Conservation (phyloP, 2,888 invertebrate genomes). For the Trachelus stipa region DNA sequence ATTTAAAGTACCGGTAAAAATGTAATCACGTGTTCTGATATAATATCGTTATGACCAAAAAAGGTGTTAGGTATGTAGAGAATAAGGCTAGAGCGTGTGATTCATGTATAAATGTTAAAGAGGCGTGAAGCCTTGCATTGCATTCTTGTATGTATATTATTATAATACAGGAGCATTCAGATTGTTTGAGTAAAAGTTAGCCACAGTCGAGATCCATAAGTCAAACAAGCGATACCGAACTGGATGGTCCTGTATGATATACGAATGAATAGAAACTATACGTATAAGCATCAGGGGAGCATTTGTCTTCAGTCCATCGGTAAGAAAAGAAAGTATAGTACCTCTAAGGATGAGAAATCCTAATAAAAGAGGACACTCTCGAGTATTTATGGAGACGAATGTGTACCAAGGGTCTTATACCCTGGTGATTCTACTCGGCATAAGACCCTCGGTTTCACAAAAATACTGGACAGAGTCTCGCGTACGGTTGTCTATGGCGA, state of each 20-base stretch:
- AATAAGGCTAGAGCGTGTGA: constrained; percentile 52
- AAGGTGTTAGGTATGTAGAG: constrained; percentile 34
- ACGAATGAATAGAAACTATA: constrained; percentile 19
- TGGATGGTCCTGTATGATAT: constrained; percentile 4
- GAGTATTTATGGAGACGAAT: not conserved
- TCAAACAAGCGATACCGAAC: not conserved
- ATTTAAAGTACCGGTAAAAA: constrained; percentile 41
- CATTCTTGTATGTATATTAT: constrained; percentile 19
- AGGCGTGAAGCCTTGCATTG: constrained; percentile 28
- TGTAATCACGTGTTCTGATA: constrained; percentile 27
- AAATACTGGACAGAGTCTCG: not conserved
- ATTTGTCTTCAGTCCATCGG: constrained; percentile 17
- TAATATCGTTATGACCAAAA: constrained; percentile 15
- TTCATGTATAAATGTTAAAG: constrained; percentile 50
- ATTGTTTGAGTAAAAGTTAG: not conserved
- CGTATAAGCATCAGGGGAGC: constrained; percentile 25
- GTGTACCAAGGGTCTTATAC: not conserved
- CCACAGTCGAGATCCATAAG: not conserved
- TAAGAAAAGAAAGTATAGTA: not conserved
- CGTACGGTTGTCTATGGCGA: not conserved
- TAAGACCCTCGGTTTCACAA: not conserved
- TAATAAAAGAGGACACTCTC: not conserved
- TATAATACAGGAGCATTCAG: not conserved
- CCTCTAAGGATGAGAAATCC: not conserved
- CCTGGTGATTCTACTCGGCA: not conserved